Evolutionary conservation across 2,797 vertebrate genomes (phyloP).

Genomic region (Stomatorhinus walkeri): DNA sequence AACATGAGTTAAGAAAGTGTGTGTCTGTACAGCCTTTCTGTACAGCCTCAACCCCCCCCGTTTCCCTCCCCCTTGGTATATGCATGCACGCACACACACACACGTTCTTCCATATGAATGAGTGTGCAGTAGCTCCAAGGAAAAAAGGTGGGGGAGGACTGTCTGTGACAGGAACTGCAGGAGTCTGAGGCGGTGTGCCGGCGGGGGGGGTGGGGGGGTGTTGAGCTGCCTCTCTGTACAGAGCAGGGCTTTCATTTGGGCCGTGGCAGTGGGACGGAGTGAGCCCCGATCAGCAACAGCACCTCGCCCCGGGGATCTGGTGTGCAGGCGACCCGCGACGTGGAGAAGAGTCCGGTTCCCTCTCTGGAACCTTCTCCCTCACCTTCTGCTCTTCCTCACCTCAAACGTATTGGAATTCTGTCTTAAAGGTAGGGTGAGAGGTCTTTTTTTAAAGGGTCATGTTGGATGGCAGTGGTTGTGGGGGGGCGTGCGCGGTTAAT

Average conservation of each 20-base stretch:
- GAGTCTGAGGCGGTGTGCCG: neutral
- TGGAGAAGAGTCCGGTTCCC: neutral
- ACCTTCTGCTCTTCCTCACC: neutral
- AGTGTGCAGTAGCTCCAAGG: slow-evolving; percentile 6
- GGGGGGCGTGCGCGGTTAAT: neutral
- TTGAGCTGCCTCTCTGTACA: neutral
- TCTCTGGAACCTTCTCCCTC: neutral
- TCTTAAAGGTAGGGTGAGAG: neutral
- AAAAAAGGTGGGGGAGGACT: neutral
- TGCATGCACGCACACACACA: neutral
- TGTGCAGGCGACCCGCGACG: neutral
- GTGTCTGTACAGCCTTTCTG: neutral
- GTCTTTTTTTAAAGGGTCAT: neutral
- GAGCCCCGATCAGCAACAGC: neutral
- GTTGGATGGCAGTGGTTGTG: neutral
- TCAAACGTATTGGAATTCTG: neutral
- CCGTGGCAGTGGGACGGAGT: neutral
- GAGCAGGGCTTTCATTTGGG: neutral
- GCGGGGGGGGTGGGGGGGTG: neutral
- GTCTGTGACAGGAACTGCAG: neutral
- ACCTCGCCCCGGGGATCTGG: neutral
- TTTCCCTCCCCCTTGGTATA: neutral
- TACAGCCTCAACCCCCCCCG: neutral
- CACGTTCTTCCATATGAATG: neutral
- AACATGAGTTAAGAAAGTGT: neutral